Conservation (phyloP, 2,113 vertebrate genomes). For the Salvator merianae region DNA sequence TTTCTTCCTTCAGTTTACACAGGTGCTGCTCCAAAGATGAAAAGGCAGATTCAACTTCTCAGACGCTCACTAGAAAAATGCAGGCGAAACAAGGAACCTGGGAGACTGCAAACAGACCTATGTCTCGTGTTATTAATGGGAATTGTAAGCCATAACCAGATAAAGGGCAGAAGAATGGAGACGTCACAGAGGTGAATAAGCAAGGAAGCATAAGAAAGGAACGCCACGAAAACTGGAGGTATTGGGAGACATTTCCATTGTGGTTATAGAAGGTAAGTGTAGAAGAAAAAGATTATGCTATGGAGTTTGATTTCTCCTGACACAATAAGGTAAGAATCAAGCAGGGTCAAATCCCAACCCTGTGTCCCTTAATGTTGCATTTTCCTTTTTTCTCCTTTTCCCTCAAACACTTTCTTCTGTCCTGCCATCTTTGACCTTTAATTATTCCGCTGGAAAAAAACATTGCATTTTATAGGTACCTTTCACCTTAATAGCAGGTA, state of each 20-base stretch:
- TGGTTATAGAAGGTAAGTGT: background rate
- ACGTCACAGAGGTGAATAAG: background rate
- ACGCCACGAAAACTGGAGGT: background rate
- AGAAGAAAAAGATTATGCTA: background rate
- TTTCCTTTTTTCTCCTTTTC: background rate
- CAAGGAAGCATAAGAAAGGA: background rate
- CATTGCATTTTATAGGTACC: too few species aligned
- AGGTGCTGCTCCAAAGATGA: conserved; percentile 19
- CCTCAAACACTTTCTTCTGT: too few species aligned
- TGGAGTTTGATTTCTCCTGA: background rate
- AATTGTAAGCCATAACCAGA: background rate
- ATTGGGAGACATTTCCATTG: background rate
- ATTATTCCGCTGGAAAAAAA: too few species aligned
- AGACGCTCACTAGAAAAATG: background rate
- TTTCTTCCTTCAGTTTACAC: conserved; percentile 30
- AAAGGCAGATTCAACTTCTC: background rate
- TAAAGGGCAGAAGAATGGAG: background rate
- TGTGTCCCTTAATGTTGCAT: background rate
- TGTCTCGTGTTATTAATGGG: background rate
- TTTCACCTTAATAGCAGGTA: too few species aligned
- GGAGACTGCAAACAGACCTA: background rate
- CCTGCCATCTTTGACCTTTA: too few species aligned
- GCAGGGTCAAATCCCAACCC: background rate
- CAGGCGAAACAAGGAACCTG: background rate
- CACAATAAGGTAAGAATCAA: background rate